phyloP scores from a whole-genome alignment of 2,797 vertebrate genomes.

The Aselliscus stoliczkanus region DNA sequence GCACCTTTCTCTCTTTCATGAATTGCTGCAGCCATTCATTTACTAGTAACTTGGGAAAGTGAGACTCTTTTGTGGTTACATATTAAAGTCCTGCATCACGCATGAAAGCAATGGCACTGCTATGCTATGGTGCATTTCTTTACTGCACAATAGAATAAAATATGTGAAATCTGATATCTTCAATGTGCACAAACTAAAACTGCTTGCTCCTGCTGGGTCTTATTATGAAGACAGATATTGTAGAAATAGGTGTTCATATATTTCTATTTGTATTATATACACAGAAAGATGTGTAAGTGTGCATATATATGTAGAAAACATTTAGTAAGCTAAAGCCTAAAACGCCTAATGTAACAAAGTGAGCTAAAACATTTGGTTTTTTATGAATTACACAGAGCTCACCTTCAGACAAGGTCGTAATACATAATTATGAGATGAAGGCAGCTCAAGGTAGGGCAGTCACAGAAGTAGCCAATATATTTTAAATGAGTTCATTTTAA shows the following conservation, averaged over 20 bases:
- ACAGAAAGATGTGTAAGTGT: not conserved
- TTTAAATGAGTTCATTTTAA: slow-evolving; percentile 13
- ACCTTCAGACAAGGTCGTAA: not conserved
- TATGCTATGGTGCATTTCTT: not conserved
- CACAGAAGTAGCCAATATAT: not conserved
- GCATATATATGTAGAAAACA: not conserved
- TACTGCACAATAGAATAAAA: slow-evolving; percentile 25
- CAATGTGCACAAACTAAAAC: not conserved
- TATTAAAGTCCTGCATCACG: slow-evolving; percentile 36
- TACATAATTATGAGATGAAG: not conserved
- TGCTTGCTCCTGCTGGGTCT: not conserved
- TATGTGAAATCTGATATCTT: slow-evolving; percentile 2
- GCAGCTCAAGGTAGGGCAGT: not conserved
- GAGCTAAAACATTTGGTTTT: not conserved
- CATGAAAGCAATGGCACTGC: slow-evolving; percentile 10
- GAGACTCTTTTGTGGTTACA: not conserved
- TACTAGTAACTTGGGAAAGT: not conserved
- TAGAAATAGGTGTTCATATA: not conserved
- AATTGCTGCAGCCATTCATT: not conserved
- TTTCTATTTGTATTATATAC: not conserved
- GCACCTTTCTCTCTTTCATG: not conserved
- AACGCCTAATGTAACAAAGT: not conserved
- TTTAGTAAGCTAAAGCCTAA: slow-evolving; percentile 5
- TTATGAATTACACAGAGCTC: not conserved
- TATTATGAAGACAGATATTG: slow-evolving; percentile 4